Conservation (phyloP, 2,113 vertebrate genomes). For the Clarias magur region DNA sequence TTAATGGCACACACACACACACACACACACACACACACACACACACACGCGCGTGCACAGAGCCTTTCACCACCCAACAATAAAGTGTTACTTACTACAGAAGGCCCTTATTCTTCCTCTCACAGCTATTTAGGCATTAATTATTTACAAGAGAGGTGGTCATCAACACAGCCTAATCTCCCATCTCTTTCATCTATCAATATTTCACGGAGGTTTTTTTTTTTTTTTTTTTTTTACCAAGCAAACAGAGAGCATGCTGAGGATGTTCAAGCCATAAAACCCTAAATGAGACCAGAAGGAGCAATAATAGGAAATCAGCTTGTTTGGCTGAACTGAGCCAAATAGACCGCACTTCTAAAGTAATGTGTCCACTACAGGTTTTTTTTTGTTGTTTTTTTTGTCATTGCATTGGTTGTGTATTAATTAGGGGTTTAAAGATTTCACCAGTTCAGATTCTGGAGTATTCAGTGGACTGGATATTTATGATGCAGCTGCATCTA, state of each 20-base stretch:
- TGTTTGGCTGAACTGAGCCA: conserved; percentile 13
- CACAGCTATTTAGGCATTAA: conserved; percentile 46
- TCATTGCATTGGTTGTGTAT: conserved; percentile 2
- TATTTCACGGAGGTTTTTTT: conserved; percentile 48
- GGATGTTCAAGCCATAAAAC: conserved; percentile 21
- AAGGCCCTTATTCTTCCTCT: conserved; percentile 5
- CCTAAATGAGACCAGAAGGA: conserved; percentile 30
- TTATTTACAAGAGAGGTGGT: conserved; percentile 50
- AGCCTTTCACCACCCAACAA: conserved; percentile 24
- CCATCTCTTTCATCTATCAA: conserved; percentile 43
- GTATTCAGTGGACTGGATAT: neutral
- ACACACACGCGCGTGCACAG: conserved; percentile 14
- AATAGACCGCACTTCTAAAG: neutral
- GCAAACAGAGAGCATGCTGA: conserved; percentile 27
- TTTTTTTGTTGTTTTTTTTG: too few species aligned
- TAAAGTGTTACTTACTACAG: conserved; percentile 31
- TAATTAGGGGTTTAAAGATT: conserved; percentile 8
- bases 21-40: conserved; percentile 15
- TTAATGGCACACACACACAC: conserved; percentile 22
- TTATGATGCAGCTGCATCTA: neutral
- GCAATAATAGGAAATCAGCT: conserved; percentile 19
- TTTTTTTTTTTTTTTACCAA: conserved; percentile 15
- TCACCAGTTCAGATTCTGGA: neutral
- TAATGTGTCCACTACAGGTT: neutral
- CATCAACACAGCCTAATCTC: conserved; percentile 20